Percentiles rank a stretch among this genome's conserved stretches.
phyloP scores from a whole-genome alignment of 1,140 invertebrate species.

The Neodiprion pinetum region DNA sequence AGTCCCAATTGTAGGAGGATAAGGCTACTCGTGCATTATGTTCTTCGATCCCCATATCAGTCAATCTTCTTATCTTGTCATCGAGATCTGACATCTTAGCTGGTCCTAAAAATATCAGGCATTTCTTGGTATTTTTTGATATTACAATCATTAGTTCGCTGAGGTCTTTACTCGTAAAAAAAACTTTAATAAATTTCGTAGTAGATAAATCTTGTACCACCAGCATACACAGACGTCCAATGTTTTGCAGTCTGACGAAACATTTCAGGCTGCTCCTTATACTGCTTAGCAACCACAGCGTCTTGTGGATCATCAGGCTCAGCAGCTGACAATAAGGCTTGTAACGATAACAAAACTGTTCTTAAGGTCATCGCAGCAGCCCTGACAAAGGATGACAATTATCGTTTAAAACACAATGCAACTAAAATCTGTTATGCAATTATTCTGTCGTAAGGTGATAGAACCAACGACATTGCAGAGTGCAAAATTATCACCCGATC shows the following conservation, averaged over 20 bases:
- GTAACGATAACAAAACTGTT: conserved; percentile 92
- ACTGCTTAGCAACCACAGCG: conserved; percentile 97
- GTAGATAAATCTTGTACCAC: conserved; percentile 62
- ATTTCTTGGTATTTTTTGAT: conserved; percentile 14
- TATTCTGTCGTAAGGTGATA: conserved; percentile 4
- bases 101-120: conserved; percentile 65
- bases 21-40: conserved; percentile 82
- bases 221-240: conserved; percentile 96
- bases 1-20: conserved; percentile 89
- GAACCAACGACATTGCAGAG: conserved; percentile 16
- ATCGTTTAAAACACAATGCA: conserved; percentile 22
- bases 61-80: conserved; percentile 80
- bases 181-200: background rate
- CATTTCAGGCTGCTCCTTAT: conserved; percentile 86
- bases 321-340: conserved; percentile 90
- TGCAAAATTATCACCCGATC: conserved; percentile 19
- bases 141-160: background rate
- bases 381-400: conserved; percentile 58
- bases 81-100: conserved; percentile 78
- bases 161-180: background rate
- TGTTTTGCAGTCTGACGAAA: conserved; percentile 90
- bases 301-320: conserved; percentile 97
- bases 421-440: background rate
- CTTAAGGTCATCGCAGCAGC: conserved; percentile 98
- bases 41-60: conserved; percentile 90